Percentiles rank a stretch among this genome's conserved stretches.
Conservation (phyloP, 2,113 vertebrate genomes). For the Trichomycterus rosablanca region DNA sequence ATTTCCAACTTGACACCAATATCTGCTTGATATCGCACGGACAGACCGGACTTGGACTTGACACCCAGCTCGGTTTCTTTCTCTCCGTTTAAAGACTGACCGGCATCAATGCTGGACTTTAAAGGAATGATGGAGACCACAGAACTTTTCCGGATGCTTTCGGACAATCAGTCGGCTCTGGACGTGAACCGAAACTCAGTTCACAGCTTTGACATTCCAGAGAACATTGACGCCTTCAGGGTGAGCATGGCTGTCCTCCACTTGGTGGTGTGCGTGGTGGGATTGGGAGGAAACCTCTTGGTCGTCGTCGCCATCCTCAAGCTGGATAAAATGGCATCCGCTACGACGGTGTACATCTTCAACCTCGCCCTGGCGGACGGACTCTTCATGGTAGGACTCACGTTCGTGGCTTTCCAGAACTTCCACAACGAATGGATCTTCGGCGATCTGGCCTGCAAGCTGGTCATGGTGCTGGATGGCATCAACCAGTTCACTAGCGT, state of each 20-base stretch:
- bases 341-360: slow-evolving; percentile 72
- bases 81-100: too few relatives aligned
- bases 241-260: slow-evolving; percentile 60
- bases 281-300: slow-evolving; percentile 63
- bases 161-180: slow-evolving; percentile 9
- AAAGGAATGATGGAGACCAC: slow-evolving; percentile 24
- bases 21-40: too few relatives aligned
- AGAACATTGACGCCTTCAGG: slow-evolving; percentile 41
- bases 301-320: slow-evolving; percentile 64
- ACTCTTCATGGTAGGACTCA: slow-evolving; percentile 71
- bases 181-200: slow-evolving; percentile 10
- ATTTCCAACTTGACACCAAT: too few relatives aligned
- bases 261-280: slow-evolving; percentile 61
- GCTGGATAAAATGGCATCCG: slow-evolving; percentile 63
- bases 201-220: slow-evolving; percentile 10
- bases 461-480: slow-evolving; percentile 70
- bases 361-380: slow-evolving; percentile 71
- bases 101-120: background rate
- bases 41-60: too few relatives aligned
- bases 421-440: slow-evolving; percentile 65
- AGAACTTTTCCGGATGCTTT: slow-evolving; percentile 6
- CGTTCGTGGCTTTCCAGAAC: slow-evolving; percentile 68
- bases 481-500: slow-evolving; percentile 76
- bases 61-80: too few relatives aligned
- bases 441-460: slow-evolving; percentile 60